Conservation (phyloP, 2,888 invertebrate genomes). For the Acanthosoma haemorrhoidale region DNA sequence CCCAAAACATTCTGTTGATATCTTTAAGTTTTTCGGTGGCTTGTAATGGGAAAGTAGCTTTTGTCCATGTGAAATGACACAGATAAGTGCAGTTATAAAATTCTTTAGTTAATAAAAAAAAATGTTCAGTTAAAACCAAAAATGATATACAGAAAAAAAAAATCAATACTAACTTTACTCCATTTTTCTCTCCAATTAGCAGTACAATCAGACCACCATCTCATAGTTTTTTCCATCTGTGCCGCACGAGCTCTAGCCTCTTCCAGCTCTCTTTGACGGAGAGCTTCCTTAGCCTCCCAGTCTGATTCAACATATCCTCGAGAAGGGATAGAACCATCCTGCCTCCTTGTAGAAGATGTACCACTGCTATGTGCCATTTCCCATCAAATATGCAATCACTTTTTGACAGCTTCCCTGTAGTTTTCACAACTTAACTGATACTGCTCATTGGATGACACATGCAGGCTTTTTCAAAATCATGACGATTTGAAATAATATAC, state of each 20-base stretch:
- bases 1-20: no score
- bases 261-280: conserved; percentile 76
- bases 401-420: neutral
- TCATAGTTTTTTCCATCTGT: conserved; percentile 99
- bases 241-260: conserved; percentile 90
- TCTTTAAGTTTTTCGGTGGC: no score
- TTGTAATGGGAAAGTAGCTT: no score
- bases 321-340: conserved; percentile 42
- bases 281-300: conserved; percentile 72
- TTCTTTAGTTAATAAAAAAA: no score
- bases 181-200: conserved; percentile 95
- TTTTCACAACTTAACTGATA: neutral
- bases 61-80: no score
- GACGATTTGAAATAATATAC: neutral
- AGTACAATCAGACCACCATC: conserved; percentile 98
- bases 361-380: conserved; percentile 46
- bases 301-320: conserved; percentile 53
- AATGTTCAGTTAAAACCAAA: no score
- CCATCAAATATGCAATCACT: neutral
- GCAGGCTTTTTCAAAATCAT: no score
- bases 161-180: conserved; percentile 74
- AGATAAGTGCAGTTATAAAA: no score
- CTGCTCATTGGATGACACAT: neutral
- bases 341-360: conserved; percentile 59
- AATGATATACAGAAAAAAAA: no score